phyloP scores from a whole-genome alignment of 92 coral and sea anemone species.

The Virgularia gustaviana region DNA sequence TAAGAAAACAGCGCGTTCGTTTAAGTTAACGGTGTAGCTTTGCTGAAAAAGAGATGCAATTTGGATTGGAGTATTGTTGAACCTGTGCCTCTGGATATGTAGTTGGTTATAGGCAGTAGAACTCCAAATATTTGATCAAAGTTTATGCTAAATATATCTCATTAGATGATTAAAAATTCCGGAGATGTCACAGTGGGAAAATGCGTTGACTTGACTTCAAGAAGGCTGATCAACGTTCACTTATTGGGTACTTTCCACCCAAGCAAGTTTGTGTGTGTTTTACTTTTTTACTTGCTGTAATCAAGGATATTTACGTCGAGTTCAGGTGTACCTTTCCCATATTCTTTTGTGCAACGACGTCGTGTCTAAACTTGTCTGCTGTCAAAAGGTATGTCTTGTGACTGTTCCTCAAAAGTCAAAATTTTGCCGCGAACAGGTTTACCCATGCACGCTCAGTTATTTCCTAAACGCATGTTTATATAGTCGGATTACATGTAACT shows the following conservation, averaged over 20 bases:
- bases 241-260: neutral
- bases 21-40: too few relatives aligned
- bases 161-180: neutral
- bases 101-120: too few relatives aligned
- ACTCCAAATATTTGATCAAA: neutral
- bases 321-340: neutral
- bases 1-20: too few relatives aligned
- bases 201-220: neutral
- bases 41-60: too few relatives aligned
- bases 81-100: too few relatives aligned
- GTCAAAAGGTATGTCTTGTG: conserved; percentile 7
- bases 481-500: neutral
- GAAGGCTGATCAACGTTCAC: neutral
- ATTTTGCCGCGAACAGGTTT: neutral
- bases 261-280: neutral
- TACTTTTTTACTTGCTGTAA: neutral
- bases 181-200: neutral
- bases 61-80: too few relatives aligned
- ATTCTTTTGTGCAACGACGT: neutral
- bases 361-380: conserved; percentile 23
- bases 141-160: neutral
- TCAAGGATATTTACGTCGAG: neutral
- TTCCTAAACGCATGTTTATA: neutral
- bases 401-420: neutral
- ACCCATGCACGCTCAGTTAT: neutral